Evolutionary conservation across 2,888 invertebrate genomes (phyloP), one percentile per base, ranked within the genome.

Genomic region (Eupeodes latifasciatus): DNA sequence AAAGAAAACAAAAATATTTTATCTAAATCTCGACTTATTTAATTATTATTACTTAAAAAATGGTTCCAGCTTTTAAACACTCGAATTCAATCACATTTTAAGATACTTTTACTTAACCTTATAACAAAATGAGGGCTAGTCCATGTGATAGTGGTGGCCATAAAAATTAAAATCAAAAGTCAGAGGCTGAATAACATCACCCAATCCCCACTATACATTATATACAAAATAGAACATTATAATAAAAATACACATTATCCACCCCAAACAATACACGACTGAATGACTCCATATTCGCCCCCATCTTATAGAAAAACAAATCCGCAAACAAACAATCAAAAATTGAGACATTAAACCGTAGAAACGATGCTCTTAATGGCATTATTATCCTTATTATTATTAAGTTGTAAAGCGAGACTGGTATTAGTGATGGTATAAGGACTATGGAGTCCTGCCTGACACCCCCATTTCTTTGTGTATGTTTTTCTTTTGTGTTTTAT

Each of bases 241-340:
- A 40, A 40, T n/a, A 59, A 59, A 34, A 59, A 59, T 36, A 59
- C 34, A 34, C 59, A 59, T 27, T 36, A 59, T 36, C 47, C 67
- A 59, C 61, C 61, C 69, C 78, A 61, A 40, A 71, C 55, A 71
- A 55, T 66, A 59, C 75, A 72, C 80, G 85, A 74, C 85, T 81
- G 78, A 85, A 78, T 59, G 85, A 85, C 85, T 85, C 88, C 85
- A 88, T 85, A 85, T 88, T 85, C 75, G 66, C 53, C 53, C 27
- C 66, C 66, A 66, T 66, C 66, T 27, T 71, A 69, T 71, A 69
- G 57, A 86, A 82, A 27, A 81, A 77, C 77, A 89, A 89, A 89
- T 89, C 89, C 89, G 86, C 89, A 89, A 89, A 89, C 89, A 89
- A 89, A 89, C 89, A 89, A 86, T 89, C 89, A 84, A 89, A 40